Conservation (phyloP, 2,888 invertebrate genomes). For the Melieria picta region DNA sequence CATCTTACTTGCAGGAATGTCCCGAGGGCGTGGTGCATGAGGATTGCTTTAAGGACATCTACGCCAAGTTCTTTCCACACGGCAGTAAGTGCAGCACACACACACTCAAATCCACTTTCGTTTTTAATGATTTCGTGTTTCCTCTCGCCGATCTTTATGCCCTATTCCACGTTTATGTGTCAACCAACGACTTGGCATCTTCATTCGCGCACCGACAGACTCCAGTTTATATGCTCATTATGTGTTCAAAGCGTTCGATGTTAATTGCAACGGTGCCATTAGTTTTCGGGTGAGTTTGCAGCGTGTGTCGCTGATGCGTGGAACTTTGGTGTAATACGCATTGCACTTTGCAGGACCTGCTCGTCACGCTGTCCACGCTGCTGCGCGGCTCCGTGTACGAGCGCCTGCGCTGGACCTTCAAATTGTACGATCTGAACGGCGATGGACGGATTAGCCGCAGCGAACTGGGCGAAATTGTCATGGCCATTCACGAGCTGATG, state of each 20-base stretch:
- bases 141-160: neutral
- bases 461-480: constrained; percentile 88
- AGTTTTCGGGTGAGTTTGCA: constrained; percentile 89
- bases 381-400: constrained; percentile 94
- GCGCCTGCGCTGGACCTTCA: constrained; percentile 95
- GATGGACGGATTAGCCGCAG: constrained; percentile 94
- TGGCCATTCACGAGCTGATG: constrained; percentile 92
- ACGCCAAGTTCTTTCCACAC: constrained; percentile 97
- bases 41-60: constrained; percentile 97
- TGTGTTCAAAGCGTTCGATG: constrained; percentile 98
- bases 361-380: constrained; percentile 91
- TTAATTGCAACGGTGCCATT: constrained; percentile 95
- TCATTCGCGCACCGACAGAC: constrained; percentile 72
- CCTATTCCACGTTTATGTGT: neutral
- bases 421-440: constrained; percentile 94
- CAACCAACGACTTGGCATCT: neutral
- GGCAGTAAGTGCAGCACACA: constrained; percentile 82
- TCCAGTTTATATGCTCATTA: constrained; percentile 96
- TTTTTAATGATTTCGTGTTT: too few relatives aligned
- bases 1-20: constrained; percentile 82
- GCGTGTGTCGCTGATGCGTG: constrained; percentile 1
- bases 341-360: constrained; percentile 79
- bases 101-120: too few relatives aligned
- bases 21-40: constrained; percentile 97
- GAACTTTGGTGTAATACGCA: constrained; percentile 4